Evolutionary conservation across 1,140 invertebrate species (phyloP), one percentile per base, ranked within the genome.

Genomic region (Ceratitis capitata): DNA sequence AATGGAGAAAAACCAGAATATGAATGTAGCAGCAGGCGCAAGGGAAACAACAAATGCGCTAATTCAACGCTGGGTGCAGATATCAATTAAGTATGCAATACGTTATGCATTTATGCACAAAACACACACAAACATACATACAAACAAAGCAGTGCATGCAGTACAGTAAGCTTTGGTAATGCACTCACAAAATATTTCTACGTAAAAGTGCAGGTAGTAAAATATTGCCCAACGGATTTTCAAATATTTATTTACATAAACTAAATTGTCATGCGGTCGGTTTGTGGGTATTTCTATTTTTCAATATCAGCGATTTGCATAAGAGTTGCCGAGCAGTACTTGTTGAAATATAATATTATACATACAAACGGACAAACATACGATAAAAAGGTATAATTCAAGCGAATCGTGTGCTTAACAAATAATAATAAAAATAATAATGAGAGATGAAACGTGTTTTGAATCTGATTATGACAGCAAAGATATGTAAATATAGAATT

Each of bases 361-460:
- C 29, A 32, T 26, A 23, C 58, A 12, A 53, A 56, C 10, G 0
- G 7, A 56, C 26, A 39, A 10, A 78, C 7, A 7, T 26, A 14
- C 19, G 12, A 61, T 45, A 45, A 45, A 45, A 45, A 19, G 56
- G 26, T n/a, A 26, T n/a, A 45, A 26, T 26, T 78, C 39, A 78
- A 78, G 69, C 69, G 69, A 78, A 78, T 45, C 69, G 39, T 78
- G 69, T 14, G n/a, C n/a, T 78, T 78, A n/a, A 47, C n/a, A 78
- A n/a, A 78, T 7, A 78, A 58, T 26, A 61, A 3, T 9, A 61
- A 61, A 12, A 29, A 3, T 23, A 12, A 69, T 10, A 78, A 61
- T 26, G 6, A 7, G 7, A 45, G 39, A 19, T 78, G 39, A 39
- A 74, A 16, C 64, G 64, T 74, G 64, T 74, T 74, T 74, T 74